Evolutionary conservation across 2,888 invertebrate species (phyloP).

Genomic region (Ephialtes manifestator): DNA sequence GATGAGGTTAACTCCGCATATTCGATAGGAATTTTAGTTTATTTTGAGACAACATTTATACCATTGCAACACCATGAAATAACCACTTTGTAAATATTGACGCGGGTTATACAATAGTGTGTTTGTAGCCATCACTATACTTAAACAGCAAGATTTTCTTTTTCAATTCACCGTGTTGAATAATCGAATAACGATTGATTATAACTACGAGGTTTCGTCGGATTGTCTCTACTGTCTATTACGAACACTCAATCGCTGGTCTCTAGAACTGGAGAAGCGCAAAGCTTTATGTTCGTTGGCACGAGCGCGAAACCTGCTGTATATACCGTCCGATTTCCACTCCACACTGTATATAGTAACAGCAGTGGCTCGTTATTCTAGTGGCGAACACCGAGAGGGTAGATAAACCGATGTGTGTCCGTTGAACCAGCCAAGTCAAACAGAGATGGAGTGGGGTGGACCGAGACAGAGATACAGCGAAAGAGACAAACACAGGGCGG

Average conservation of each 20-base stretch:
- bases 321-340: not conserved
- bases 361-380: conserved; percentile 52
- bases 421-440: conserved; percentile 58
- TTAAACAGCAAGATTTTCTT: not conserved
- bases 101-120: not conserved
- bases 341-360: conserved; percentile 6
- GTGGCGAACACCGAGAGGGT: conserved; percentile 55
- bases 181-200: not conserved
- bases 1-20: not conserved
- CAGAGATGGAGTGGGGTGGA: conserved; percentile 37
- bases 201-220: conserved; percentile 7
- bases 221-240: not conserved
- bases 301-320: conserved; percentile 5
- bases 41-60: not conserved
- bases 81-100: not conserved
- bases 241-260: not conserved
- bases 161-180: not conserved
- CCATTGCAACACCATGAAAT: not conserved
- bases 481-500: conserved; percentile 48
- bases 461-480: conserved; percentile 27
- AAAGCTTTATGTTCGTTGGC: conserved; percentile 30
- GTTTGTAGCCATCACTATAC: not conserved
- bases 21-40: not conserved
- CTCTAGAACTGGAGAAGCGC: conserved; percentile 10
- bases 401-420: conserved; percentile 59